These are phyloP conservation scores for Catharus ustulatus DNA, from an alignment of 2,797 vertebrate species.

Conservation along the genomic window DNA sequence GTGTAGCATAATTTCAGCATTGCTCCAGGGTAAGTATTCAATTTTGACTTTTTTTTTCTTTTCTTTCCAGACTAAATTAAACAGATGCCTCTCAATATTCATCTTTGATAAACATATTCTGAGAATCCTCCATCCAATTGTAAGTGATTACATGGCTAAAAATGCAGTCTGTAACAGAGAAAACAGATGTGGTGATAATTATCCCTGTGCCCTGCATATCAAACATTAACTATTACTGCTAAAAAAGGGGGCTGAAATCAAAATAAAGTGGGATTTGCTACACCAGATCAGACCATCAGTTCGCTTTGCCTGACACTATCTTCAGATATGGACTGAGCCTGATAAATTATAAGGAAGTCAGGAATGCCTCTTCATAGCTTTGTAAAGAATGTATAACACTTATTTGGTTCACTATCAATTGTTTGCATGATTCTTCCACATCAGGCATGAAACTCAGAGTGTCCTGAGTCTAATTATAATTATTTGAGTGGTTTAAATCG, in stretches of 20 bases:
- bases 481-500: neutral
- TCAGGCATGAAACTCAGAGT: neutral
- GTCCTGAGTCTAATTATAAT: neutral
- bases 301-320: neutral
- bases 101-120: slow-evolving; percentile 36
- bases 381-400: neutral
- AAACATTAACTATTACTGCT: slow-evolving; percentile 29
- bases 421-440: neutral
- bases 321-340: neutral
- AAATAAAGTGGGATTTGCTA: neutral
- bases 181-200: slow-evolving; percentile 63
- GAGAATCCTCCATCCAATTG: slow-evolving; percentile 36
- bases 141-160: slow-evolving; percentile 52
- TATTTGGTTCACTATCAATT: neutral
- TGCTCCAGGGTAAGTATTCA: slow-evolving; percentile 38
- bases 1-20: slow-evolving; percentile 35
- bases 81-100: slow-evolving; percentile 46
- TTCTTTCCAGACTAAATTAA: slow-evolving; percentile 30
- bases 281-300: neutral
- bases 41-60: neutral
- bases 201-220: slow-evolving; percentile 34
- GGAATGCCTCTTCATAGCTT: neutral
- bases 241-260: neutral
- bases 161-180: slow-evolving; percentile 28
- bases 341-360: neutral